Evolutionary conservation across 2,888 invertebrate species (phyloP).

Genomic region (Cephus spinipes): DNA sequence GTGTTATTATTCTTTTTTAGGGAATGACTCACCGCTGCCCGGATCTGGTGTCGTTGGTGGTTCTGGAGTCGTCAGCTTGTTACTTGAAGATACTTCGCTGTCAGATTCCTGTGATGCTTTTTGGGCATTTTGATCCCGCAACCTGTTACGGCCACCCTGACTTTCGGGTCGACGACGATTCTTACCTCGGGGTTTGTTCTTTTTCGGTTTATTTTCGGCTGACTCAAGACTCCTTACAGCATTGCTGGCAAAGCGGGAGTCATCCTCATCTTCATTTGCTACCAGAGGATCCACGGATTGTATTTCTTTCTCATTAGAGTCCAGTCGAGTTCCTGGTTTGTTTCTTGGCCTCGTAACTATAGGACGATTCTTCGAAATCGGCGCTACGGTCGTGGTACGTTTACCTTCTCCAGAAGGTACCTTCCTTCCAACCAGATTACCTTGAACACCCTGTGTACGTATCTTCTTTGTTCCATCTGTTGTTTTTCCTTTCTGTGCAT

Average conservation of each 20-base stretch:
- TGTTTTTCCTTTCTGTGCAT: constrained; percentile 34
- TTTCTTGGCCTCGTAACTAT: constrained; percentile 36
- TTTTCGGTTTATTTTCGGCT: constrained; percentile 19
- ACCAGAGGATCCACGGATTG: constrained; percentile 17
- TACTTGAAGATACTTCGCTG: constrained; percentile 66
- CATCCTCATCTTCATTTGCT: constrained; percentile 31
- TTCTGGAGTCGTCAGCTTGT: constrained; percentile 75
- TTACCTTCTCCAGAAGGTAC: constrained; percentile 27
- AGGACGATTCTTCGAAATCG: constrained; percentile 34
- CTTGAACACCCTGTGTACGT: constrained; percentile 31
- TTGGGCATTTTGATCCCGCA: constrained; percentile 42
- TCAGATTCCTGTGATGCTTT: constrained; percentile 68
- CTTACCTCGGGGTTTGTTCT: constrained; percentile 27
- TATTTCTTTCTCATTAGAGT: constrained; percentile 33
- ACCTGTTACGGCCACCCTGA: constrained; percentile 37
- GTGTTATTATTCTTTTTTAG: constrained; percentile 5
- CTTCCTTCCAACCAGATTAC: constrained; percentile 40
- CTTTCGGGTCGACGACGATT: background rate
- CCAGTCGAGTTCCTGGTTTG: constrained; percentile 27
- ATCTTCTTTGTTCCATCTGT: constrained; percentile 37
- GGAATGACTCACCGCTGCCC: constrained; percentile 75
- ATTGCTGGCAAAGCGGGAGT: constrained; percentile 14
- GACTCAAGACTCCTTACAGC: constrained; percentile 14
- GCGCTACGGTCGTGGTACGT: constrained; percentile 39
- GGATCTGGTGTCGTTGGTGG: constrained; percentile 93